Evolutionary conservation across 2,113 vertebrate genomes (phyloP).

Genomic region (Nasalis larvatus): DNA sequence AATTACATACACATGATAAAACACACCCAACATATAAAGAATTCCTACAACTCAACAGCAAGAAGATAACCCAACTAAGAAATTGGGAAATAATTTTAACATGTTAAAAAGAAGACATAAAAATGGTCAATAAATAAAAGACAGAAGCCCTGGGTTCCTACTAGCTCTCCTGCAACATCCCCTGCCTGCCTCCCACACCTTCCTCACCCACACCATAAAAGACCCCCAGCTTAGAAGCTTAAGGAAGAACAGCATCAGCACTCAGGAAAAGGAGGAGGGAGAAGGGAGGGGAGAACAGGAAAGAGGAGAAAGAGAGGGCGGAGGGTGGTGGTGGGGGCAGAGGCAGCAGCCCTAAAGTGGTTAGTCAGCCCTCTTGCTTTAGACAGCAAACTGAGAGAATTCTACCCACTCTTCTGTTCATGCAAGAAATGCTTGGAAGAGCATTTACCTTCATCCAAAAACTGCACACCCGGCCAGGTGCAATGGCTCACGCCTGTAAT

Average conservation of each 20-base stretch:
- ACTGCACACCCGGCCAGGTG: constrained; percentile 86
- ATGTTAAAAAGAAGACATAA: background rate
- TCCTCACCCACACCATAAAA: background rate
- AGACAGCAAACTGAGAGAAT: constrained; percentile 92
- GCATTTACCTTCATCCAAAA: constrained; percentile 94
- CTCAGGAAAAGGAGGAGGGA: background rate
- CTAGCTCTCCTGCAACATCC: background rate
- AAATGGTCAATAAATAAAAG: background rate
- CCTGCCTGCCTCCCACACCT: background rate
- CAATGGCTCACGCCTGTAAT: no score
- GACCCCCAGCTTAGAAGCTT: background rate
- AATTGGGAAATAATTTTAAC: background rate
- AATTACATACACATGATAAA: background rate
- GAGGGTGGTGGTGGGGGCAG: background rate
- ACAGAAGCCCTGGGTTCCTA: background rate
- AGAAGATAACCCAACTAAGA: background rate
- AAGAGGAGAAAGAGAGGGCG: no score
- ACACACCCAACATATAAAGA: background rate
- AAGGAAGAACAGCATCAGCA: background rate
- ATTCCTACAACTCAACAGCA: background rate
- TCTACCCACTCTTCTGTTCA: constrained; percentile 91
- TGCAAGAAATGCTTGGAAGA: constrained; percentile 85
- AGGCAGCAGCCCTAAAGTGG: constrained; percentile 86
- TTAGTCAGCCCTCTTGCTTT: constrained; percentile 92
- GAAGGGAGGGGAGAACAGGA: background rate